These are phyloP conservation scores for Itoplectis maculator DNA, from an alignment of 2,888 invertebrate species.

Conservation along the genomic window DNA sequence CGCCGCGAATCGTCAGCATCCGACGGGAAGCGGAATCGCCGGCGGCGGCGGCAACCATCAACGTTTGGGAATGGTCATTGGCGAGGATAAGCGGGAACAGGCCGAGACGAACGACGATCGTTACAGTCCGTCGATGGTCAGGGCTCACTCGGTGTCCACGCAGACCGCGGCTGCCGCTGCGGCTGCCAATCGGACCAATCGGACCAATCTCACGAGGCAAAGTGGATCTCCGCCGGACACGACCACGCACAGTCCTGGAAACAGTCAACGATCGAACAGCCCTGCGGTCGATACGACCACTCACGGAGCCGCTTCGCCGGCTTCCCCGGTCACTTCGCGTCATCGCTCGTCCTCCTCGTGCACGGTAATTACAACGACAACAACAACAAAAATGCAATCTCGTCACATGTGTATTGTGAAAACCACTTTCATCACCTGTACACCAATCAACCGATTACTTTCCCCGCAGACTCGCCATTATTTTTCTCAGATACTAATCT, in stretches of 20 bases:
- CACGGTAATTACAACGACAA: constrained; percentile 76
- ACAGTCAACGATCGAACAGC: constrained; percentile 83
- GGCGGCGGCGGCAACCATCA: constrained; percentile 75
- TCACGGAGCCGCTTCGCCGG: constrained; percentile 83
- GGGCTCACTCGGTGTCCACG: constrained; percentile 90
- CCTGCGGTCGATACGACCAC: constrained; percentile 84
- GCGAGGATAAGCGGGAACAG: constrained; percentile 75
- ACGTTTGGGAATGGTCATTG: constrained; percentile 75
- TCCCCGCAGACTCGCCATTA: too few relatives aligned
- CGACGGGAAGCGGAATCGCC: constrained; percentile 76
- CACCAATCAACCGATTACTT: too few relatives aligned
- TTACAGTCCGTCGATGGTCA: constrained; percentile 82
- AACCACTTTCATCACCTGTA: too few relatives aligned
- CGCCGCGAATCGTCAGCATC: constrained; percentile 68
- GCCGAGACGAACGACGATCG: constrained; percentile 77
- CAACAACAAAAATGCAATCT: too few relatives aligned
- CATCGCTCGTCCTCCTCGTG: constrained; percentile 74
- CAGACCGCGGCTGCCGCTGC: constrained; percentile 85
- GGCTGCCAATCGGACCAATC: constrained; percentile 76
- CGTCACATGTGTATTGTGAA: too few relatives aligned
- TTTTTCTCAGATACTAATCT: neutral
- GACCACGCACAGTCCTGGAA: constrained; percentile 92
- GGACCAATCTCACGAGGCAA: constrained; percentile 82
- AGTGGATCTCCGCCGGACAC: constrained; percentile 92
- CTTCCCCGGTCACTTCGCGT: constrained; percentile 79